Base-by-base conservation (phyloP, 2,888 invertebrate genomes). In the Ennomos erosarius region DNA sequence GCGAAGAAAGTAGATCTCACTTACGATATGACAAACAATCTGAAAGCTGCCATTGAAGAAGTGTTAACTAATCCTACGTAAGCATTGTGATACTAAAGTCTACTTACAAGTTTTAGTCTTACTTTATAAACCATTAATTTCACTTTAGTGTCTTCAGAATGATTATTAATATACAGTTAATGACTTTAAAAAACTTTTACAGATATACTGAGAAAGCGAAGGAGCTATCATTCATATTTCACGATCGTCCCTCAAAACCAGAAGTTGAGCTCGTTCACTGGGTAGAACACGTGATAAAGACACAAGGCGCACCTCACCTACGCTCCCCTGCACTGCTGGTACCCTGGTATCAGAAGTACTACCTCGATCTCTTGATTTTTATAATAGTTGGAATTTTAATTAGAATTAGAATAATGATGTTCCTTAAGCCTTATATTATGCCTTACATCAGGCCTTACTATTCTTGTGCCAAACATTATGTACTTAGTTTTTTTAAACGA, bases 291-390 rank as follows among this genome's bases (percentile, higher is more conserved):
- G 82, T 82, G 48, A 67, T 77, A 11, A 60, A 64, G 10, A 82
- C 81, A 0, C 44, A 68, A 0, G 84, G 83, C 2, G 84, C 83
- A 0, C 70, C 63, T 1, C 78, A 82, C 59, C 73, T 83, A 1
- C 79, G 79, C 43, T 82, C 83, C 0, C 75, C 74, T 0, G 82
- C 79, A 0, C 70, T 81, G 1, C 13, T 57, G 36, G 55, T 79
- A n/a, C 74, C 80, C 11, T 74, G 75, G 72, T 82, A 82, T 70
- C 79, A 83, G 74, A 82, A 78, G 63, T 44, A 71, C 33, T 84
- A 79, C 54, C 63, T 84, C 1, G 83, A 85, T 57, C 64, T 75
- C 16, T 3, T 16, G 16, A 16, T 16, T 2, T 16, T 16, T 3
- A 16, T 16, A 16, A 16, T 16, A 16, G 16, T 16, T 16, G 3